These are phyloP conservation scores for Hemichromis elongatus DNA, from an alignment of 2,113 vertebrate genomes.

Conservation along the genomic window DNA sequence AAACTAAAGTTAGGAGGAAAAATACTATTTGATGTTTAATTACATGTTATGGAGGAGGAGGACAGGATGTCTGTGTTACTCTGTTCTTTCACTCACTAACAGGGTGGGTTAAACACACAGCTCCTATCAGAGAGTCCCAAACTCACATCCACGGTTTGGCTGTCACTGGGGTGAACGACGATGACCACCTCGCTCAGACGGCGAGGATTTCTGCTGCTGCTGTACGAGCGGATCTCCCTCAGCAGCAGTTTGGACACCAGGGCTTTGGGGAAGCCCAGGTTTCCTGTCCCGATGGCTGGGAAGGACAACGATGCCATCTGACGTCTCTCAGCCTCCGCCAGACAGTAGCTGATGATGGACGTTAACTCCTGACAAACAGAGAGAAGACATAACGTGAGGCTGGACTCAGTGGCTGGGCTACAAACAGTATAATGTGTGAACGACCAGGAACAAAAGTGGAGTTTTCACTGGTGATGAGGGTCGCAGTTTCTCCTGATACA, in stretches of 20 bases:
- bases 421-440: not conserved
- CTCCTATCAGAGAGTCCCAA: not conserved
- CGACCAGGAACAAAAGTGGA: not conserved
- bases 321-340: slow-evolving; percentile 68
- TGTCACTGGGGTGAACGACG: slow-evolving; percentile 74
- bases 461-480: accelerated
- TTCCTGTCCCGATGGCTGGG: slow-evolving; percentile 86
- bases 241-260: slow-evolving; percentile 76
- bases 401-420: not conserved
- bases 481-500: not conserved
- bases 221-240: slow-evolving; percentile 70
- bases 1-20: not conserved
- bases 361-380: slow-evolving; percentile 51
- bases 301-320: slow-evolving; percentile 75
- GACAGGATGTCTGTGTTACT: no score
- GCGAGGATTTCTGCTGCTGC: slow-evolving; percentile 24
- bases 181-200: slow-evolving; percentile 75
- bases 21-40: not conserved
- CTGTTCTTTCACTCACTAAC: not conserved
- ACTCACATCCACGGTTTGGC: slow-evolving; percentile 26
- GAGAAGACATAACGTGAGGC: not conserved
- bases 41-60: no score
- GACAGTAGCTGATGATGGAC: slow-evolving; percentile 68
- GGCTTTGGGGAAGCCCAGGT: slow-evolving; percentile 77
- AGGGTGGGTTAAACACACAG: not conserved